Conservation (phyloP, 2,888 invertebrate species). For the Nomada flava region DNA sequence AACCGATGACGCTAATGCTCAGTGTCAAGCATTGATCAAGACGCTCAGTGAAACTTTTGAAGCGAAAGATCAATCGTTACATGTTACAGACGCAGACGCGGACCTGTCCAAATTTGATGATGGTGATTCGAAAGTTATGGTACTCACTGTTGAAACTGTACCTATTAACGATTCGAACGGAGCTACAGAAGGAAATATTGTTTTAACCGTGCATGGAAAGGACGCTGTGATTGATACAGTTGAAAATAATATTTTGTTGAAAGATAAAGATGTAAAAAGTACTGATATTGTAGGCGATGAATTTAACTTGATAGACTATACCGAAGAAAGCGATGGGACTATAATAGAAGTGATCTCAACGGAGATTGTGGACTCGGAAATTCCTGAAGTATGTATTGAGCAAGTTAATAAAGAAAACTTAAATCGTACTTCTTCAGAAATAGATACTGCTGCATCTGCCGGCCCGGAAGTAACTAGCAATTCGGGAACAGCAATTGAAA, state of each 20-base stretch:
- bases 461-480: neutral
- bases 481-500: neutral
- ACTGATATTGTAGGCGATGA: conserved; percentile 38
- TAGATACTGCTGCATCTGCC: conserved; percentile 4
- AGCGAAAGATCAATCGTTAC: conserved; percentile 39
- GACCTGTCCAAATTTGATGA: conserved; percentile 60
- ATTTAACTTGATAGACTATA: conserved; percentile 57
- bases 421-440: conserved; percentile 18
- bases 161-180: conserved; percentile 34
- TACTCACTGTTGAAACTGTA: conserved; percentile 60
- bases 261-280: conserved; percentile 25
- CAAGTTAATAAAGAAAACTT: neutral
- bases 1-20: conserved; percentile 26
- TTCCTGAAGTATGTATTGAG: conserved; percentile 24
- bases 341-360: conserved; percentile 68
- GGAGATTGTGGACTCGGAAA: conserved; percentile 54
- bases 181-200: conserved; percentile 37
- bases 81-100: conserved; percentile 49
- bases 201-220: conserved; percentile 47
- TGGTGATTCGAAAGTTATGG: conserved; percentile 56
- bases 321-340: conserved; percentile 54
- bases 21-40: conserved; percentile 46
- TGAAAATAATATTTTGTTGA: conserved; percentile 10
- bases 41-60: conserved; percentile 40
- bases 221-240: conserved; percentile 14